These are phyloP conservation scores for Lynx canadensis DNA, from an alignment of 2,113 vertebrate genomes.

Conservation along the genomic window DNA sequence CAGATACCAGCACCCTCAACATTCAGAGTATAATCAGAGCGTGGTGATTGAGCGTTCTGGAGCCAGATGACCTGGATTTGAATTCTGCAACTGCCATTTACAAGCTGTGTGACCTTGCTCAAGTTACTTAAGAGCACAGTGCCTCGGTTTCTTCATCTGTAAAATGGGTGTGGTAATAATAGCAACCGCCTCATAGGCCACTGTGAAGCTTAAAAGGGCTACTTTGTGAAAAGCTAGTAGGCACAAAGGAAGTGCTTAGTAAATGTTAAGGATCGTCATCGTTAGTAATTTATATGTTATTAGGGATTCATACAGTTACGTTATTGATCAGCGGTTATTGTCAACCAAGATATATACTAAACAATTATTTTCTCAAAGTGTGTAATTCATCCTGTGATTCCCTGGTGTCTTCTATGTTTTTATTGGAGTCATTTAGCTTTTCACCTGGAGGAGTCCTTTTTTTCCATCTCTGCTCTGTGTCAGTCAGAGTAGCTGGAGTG, in stretches of 20 bases:
- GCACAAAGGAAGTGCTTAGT: neutral
- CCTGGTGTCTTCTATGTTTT: neutral
- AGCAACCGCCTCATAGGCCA: neutral
- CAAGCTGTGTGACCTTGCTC: slow-evolving; percentile 38
- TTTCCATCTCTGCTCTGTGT: neutral
- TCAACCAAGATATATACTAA: neutral
- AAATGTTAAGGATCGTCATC: neutral
- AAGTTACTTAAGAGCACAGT: slow-evolving; percentile 9
- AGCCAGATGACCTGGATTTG: neutral
- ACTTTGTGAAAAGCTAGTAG: neutral
- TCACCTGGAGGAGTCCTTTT: neutral
- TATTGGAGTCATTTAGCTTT: neutral
- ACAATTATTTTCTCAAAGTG: neutral
- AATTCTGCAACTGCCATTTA: slow-evolving; percentile 60
- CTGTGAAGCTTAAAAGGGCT: neutral
- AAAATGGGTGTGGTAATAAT: slow-evolving; percentile 58
- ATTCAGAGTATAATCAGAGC: neutral
- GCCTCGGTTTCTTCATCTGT: slow-evolving; percentile 72
- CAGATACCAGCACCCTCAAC: neutral
- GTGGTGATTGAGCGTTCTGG: neutral
- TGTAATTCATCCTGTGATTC: neutral
- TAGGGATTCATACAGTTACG: neutral
- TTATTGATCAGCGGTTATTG: neutral
- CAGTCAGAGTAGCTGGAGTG: neutral
- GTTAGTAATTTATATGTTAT: neutral